These are phyloP conservation scores for Mormyrops boulengeri DNA, from an alignment of 2,797 vertebrate species.

Conservation along the genomic window DNA sequence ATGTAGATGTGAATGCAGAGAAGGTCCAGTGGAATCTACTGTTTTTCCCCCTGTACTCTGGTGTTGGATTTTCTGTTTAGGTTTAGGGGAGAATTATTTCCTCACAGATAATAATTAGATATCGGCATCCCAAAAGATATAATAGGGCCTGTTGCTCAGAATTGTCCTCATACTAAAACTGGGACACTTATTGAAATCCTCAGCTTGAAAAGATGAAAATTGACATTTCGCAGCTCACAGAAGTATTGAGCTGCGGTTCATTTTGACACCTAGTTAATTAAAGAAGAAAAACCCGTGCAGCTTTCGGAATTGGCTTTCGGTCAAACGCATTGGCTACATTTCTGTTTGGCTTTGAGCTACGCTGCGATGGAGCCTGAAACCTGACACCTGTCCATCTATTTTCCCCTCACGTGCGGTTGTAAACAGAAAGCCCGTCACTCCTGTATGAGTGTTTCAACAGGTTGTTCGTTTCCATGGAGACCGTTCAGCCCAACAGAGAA, in stretches of 20 bases:
- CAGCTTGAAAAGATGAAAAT: not conserved
- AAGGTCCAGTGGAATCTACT: not conserved
- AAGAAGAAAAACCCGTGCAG: not conserved
- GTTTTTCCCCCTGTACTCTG: not conserved
- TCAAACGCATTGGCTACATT: not conserved
- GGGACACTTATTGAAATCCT: constrained; percentile 1
- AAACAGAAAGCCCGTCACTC: not conserved
- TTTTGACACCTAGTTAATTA: not conserved
- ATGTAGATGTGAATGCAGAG: not conserved
- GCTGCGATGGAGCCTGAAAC: not conserved
- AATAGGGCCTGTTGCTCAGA: not conserved
- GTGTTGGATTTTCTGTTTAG: not conserved
- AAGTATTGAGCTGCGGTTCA: not conserved
- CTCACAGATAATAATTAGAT: not conserved
- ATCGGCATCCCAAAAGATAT: not conserved
- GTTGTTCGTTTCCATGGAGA: not conserved
- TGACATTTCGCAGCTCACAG: not conserved
- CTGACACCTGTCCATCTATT: not conserved
- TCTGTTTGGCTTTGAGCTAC: not conserved
- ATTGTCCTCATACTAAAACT: not conserved
- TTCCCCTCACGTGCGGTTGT: not conserved
- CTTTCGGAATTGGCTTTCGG: not conserved
- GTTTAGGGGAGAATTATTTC: not conserved
- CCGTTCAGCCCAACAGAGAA: not conserved
- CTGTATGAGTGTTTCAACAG: not conserved